These are phyloP conservation scores for Charanyca ferruginea DNA, from an alignment of 2,888 invertebrate genomes.

Conservation along the genomic window DNA sequence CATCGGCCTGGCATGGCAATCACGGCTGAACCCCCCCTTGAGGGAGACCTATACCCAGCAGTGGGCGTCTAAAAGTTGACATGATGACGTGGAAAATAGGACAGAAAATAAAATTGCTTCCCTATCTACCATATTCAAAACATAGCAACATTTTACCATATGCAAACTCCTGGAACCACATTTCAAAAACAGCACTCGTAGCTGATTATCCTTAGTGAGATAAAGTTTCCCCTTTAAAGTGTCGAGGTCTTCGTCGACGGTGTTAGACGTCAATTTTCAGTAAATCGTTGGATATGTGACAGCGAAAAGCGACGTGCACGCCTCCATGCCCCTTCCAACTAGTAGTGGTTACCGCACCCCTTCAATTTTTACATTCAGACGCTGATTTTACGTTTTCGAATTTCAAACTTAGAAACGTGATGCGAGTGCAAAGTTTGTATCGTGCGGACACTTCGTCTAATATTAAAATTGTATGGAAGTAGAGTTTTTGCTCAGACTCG, in stretches of 20 bases:
- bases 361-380: constrained; percentile 83
- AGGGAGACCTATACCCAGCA: no score
- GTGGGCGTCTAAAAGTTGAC: no score
- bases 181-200: constrained; percentile 29
- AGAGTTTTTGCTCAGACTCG: constrained; percentile 45
- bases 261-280: constrained; percentile 81
- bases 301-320: constrained; percentile 71
- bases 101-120: background rate
- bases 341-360: constrained; percentile 71
- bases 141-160: background rate
- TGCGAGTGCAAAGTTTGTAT: constrained; percentile 78
- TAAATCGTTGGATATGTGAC: constrained; percentile 82
- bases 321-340: constrained; percentile 55
- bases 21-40: no score
- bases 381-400: constrained; percentile 86
- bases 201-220: constrained; percentile 56
- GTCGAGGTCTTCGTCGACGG: constrained; percentile 69
- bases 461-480: constrained; percentile 72
- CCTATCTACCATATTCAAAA: constrained; percentile 4
- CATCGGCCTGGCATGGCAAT: no score
- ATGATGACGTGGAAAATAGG: background rate
- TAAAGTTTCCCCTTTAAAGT: constrained; percentile 72
- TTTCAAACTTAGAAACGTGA: constrained; percentile 85
- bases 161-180: background rate
- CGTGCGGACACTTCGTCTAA: constrained; percentile 76